Evolutionary conservation across 2,888 invertebrate genomes (phyloP).

Genomic region (Theristus sp.): DNA sequence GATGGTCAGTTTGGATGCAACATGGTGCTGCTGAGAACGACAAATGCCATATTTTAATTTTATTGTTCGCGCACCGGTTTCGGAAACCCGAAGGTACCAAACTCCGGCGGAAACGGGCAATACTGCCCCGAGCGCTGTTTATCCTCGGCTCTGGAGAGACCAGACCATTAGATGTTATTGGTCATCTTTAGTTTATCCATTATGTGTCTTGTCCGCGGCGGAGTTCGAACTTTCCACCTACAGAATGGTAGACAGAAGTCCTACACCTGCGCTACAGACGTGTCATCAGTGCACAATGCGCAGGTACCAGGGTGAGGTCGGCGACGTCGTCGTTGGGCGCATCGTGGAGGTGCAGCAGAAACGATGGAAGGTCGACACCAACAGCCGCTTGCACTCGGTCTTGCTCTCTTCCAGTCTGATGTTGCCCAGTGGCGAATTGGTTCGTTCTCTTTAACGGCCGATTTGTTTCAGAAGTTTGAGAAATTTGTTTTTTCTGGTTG

Average conservation of each 20-base stretch:
- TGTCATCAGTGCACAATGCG: slow-evolving; percentile 6
- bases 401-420: slow-evolving; percentile 43
- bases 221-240: not conserved
- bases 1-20: not conserved
- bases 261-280: no score
- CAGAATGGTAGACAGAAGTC: no score
- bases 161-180: no score
- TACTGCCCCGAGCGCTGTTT: no score
- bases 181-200: no score
- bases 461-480: not conserved
- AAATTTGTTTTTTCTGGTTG: not conserved
- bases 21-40: no score
- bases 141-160: no score
- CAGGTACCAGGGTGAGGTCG: slow-evolving; percentile 53
- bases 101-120: no score
- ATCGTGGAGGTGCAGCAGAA: slow-evolving; percentile 64
- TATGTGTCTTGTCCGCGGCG: no score
- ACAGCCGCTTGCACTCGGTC: not conserved
- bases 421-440: not conserved
- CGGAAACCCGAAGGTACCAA: no score
- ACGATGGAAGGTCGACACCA: slow-evolving; percentile 33
- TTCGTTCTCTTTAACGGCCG: not conserved
- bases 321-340: slow-evolving; percentile 86
- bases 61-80: no score
- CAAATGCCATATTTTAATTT: no score